Percentiles rank a stretch among this genome's conserved stretches.
Evolutionary conservation across 2,113 vertebrate species (phyloP).

Genomic region (Macquaria ambigua): DNA sequence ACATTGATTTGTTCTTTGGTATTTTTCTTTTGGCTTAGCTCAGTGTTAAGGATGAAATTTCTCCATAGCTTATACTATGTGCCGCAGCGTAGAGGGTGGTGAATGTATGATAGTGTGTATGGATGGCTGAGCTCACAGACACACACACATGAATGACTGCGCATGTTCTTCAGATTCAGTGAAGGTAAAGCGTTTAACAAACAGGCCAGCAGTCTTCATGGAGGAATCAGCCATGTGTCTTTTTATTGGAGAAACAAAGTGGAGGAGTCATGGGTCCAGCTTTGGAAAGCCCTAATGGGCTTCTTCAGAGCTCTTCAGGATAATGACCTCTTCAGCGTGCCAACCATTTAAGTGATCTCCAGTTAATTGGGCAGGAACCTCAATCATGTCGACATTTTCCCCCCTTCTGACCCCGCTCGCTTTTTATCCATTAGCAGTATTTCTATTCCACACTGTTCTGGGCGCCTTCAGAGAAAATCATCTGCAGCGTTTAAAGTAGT

Average conservation of each 20-base stretch:
- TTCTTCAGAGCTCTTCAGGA: constrained; percentile 67
- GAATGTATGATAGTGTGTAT: background rate
- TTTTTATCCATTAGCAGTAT: constrained; percentile 57
- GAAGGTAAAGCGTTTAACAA: constrained; percentile 27
- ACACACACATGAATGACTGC: constrained; percentile 10
- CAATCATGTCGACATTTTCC: constrained; percentile 51
- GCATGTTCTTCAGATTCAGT: background rate
- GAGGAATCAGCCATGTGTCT: constrained; percentile 36
- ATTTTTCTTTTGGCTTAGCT: constrained; percentile 48
- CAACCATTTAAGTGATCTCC: constrained; percentile 73
- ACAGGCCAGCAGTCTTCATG: background rate
- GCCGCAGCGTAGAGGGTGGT: background rate
- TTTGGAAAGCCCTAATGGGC: constrained; percentile 59
- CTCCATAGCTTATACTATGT: background rate
- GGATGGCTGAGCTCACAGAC: background rate
- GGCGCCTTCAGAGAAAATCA: constrained; percentile 24
- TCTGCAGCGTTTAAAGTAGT: constrained; percentile 8
- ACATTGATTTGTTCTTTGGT: constrained; percentile 63
- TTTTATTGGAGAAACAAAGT: constrained; percentile 51
- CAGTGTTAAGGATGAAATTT: constrained; percentile 32
- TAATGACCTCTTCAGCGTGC: constrained; percentile 69
- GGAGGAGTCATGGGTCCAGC: constrained; percentile 45
- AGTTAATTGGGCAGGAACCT: constrained; percentile 78
- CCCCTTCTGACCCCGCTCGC: constrained; percentile 48
- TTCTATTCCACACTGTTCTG: constrained; percentile 33